These are phyloP conservation scores for Heterodera carotae DNA, from an alignment of 1,140 invertebrate genomes.

Conservation along the genomic window DNA sequence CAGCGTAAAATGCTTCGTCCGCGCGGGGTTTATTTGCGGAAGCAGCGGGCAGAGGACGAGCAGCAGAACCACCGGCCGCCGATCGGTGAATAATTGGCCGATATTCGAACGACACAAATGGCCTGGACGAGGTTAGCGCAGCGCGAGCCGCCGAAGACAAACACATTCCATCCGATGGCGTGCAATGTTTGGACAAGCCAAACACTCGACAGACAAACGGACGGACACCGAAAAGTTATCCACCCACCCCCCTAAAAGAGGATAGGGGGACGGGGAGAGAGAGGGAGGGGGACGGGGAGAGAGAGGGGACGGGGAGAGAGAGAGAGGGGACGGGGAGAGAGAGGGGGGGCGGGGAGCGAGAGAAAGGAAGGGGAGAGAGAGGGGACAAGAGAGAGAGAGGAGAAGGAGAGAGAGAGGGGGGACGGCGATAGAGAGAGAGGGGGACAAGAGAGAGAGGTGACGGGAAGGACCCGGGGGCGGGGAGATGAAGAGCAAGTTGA, in stretches of 20 bases:
- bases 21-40: not conserved
- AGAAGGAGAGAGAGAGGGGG: no score
- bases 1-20: constrained; percentile 1
- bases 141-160: not conserved
- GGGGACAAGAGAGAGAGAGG: no score
- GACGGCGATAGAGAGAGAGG: no score
- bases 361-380: no score
- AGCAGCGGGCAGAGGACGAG: not conserved
- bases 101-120: not conserved
- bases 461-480: no score
- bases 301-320: not conserved
- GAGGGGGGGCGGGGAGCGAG: no score
- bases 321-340: no score
- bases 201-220: not conserved
- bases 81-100: not conserved
- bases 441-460: no score
- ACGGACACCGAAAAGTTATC: not conserved
- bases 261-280: no score
- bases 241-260: no score
- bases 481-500: no score
- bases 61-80: not conserved
- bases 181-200: constrained; percentile 2
- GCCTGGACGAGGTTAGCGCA: not conserved
- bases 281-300: not conserved
- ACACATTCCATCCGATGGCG: not conserved